A percentile compares a stretch with the other conserved stretches of the same genome.
Conservation (phyloP, 2,888 invertebrate species). For the Malachius bipustulatus region DNA sequence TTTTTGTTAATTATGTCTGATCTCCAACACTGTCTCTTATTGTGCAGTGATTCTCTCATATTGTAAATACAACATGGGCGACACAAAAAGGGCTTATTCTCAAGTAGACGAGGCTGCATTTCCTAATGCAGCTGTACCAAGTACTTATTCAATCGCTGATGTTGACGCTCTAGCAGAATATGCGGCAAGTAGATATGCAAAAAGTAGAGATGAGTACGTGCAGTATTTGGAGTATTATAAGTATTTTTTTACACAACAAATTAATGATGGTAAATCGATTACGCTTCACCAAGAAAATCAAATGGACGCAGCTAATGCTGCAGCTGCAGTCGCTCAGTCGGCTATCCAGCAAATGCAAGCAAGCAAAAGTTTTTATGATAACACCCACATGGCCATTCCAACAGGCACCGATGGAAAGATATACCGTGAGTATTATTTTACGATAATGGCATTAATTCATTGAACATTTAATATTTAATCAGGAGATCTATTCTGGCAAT, state of each 20-base stretch:
- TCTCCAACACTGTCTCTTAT: too few relatives aligned
- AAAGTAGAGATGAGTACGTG: conserved; percentile 55
- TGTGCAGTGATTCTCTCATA: conserved; percentile 42
- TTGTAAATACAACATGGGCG: conserved; percentile 43
- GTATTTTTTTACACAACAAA: conserved; percentile 57
- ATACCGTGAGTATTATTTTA: conserved; percentile 40
- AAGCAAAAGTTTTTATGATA: conserved; percentile 36
- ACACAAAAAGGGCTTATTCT: conserved; percentile 35
- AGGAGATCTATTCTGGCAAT: too few relatives aligned
- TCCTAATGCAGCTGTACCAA: conserved; percentile 34
- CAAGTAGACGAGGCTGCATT: conserved; percentile 35
- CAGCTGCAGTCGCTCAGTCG: conserved; percentile 80
- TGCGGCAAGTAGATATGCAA: conserved; percentile 62
- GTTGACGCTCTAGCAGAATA: conserved; percentile 64
- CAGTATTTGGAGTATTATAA: conserved; percentile 61
- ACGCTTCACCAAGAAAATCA: conserved; percentile 41
- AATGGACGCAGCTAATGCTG: conserved; percentile 70
- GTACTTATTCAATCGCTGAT: conserved; percentile 49
- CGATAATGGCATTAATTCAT: not conserved
- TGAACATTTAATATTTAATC: too few relatives aligned
- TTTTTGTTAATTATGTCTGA: too few relatives aligned
- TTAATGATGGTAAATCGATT: conserved; percentile 45
- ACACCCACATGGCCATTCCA: conserved; percentile 40
- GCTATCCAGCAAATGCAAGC: conserved; percentile 60
- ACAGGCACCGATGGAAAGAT: conserved; percentile 54